These are phyloP conservation scores for Luffia ferchaultella DNA, from an alignment of 2,888 invertebrate species.

Conservation along the genomic window DNA sequence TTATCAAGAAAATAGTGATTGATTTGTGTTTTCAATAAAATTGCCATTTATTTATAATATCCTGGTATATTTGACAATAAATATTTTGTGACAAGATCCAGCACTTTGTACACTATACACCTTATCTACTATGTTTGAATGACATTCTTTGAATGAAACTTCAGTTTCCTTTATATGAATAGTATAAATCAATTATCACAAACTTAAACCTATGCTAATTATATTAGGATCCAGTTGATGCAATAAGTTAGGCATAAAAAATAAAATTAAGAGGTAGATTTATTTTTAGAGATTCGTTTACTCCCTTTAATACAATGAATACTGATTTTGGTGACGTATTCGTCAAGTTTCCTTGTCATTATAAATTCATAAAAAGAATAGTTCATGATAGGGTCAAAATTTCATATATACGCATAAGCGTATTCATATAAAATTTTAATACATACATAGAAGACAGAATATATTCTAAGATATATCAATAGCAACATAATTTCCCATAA, in stretches of 20 bases:
- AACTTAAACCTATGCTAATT: conserved; percentile 17
- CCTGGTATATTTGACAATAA: conserved; percentile 53
- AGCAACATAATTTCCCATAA: no score
- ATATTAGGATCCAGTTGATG: conserved; percentile 36
- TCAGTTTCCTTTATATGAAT: conserved; percentile 12
- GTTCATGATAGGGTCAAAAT: conserved; percentile 13
- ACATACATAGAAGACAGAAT: no score
- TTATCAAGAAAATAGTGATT: no score
- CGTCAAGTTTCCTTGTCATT: background rate
- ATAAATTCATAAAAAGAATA: background rate
- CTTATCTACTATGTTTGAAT: conserved; percentile 6
- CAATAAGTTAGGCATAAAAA: conserved; percentile 43
- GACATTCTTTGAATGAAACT: conserved; percentile 12
- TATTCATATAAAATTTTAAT: background rate
- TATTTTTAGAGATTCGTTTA: conserved; percentile 52
- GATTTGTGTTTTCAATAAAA: background rate
- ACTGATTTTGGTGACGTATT: conserved; percentile 47
- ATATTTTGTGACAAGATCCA: conserved; percentile 62
- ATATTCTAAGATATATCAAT: no score
- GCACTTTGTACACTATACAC: conserved; percentile 55
- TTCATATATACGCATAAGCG: background rate
- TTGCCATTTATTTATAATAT: background rate
- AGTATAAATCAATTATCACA: conserved; percentile 36
- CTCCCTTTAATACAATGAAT: conserved; percentile 44
- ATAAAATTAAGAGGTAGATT: conserved; percentile 54